phyloP scores from a whole-genome alignment of 2,797 vertebrate genomes.

The Spheniscus humboldti region DNA sequence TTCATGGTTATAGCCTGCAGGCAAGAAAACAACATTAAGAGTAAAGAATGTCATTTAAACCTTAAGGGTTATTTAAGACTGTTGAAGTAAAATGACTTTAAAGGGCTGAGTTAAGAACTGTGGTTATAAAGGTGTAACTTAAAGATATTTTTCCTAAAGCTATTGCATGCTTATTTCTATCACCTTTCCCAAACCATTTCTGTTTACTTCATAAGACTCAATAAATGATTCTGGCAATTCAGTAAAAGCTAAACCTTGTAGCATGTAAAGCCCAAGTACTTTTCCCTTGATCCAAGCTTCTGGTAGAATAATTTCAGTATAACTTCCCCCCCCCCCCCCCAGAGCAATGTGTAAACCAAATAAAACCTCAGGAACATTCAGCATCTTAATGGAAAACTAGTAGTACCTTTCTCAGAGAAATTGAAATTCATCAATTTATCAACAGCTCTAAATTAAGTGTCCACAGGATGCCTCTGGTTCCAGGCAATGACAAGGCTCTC shows the following conservation, averaged over 20 bases:
- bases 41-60: neutral
- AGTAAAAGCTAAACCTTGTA: neutral
- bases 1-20: constrained; percentile 7
- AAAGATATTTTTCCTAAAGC: neutral
- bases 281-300: neutral
- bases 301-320: neutral
- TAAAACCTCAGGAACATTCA: neutral
- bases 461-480: neutral
- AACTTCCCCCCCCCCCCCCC: fast-evolving
- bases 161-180: neutral
- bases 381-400: neutral
- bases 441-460: neutral
- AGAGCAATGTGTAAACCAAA: neutral
- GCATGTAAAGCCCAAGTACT: neutral
- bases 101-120: neutral
- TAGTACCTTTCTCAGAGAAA: neutral
- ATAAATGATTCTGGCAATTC: neutral
- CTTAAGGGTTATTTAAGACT: neutral
- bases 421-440: neutral
- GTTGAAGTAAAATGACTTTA: neutral
- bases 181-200: neutral
- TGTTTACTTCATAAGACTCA: neutral
- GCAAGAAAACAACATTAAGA: neutral
- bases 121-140: neutral
- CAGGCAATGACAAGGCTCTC: neutral